Percentiles rank a stretch among this genome's conserved stretches.
phyloP scores from a whole-genome alignment of 2,113 vertebrate species.

The Reinhardtius hippoglossoides region DNA sequence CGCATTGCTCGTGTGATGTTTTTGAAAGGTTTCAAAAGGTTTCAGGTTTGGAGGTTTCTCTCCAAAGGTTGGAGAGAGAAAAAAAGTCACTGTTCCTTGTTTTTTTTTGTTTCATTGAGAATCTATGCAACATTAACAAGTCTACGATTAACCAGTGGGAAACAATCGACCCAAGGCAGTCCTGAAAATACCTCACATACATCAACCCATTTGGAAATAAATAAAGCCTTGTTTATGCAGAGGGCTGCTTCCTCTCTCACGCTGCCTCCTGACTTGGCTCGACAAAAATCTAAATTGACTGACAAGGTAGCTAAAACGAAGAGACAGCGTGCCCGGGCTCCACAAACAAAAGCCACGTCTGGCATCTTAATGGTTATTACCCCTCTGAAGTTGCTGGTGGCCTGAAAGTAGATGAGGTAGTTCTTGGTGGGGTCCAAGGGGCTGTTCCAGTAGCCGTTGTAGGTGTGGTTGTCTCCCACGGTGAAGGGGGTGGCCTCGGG shows the following conservation, averaged over 20 bases:
- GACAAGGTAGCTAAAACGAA: slow-evolving; percentile 35
- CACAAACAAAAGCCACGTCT: neutral
- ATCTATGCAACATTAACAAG: slow-evolving; percentile 18
- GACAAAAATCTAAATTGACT: slow-evolving; percentile 46
- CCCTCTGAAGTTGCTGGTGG: slow-evolving; percentile 92
- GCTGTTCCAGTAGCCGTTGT: slow-evolving; percentile 95
- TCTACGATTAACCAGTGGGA: slow-evolving; percentile 3
- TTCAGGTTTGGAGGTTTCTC: too few species aligned
- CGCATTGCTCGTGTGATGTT: neutral
- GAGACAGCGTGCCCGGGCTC: neutral
- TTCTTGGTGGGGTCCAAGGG: slow-evolving; percentile 93
- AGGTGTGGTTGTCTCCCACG: slow-evolving; percentile 96
- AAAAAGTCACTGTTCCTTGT: neutral
- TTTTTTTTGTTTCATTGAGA: slow-evolving; percentile 12
- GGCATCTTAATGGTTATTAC: slow-evolving; percentile 72
- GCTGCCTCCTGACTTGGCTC: neutral
- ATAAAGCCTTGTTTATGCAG: slow-evolving; percentile 28
- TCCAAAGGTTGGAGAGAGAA: neutral
- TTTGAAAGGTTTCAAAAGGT: slow-evolving; percentile 1
- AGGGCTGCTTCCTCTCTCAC: neutral
- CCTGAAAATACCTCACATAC: slow-evolving; percentile 18
- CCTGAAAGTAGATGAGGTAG: slow-evolving; percentile 96
- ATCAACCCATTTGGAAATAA: slow-evolving; percentile 1
- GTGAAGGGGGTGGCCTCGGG: slow-evolving; percentile 92
- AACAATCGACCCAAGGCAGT: slow-evolving; percentile 12